phyloP scores from a whole-genome alignment of 2,888 invertebrate genomes.

The Ligdia adustata region DNA sequence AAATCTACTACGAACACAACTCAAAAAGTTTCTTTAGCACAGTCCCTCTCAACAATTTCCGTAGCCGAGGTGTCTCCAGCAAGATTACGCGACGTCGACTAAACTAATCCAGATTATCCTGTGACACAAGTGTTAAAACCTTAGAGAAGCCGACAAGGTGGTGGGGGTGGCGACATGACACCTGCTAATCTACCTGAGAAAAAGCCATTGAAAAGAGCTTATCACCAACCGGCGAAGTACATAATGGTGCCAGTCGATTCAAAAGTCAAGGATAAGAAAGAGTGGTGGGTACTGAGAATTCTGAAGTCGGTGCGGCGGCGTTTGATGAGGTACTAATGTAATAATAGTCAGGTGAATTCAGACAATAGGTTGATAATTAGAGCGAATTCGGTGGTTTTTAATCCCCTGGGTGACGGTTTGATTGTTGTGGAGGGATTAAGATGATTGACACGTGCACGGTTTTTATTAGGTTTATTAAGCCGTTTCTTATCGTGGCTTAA shows the following conservation, averaged over 20 bases:
- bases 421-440: conserved; percentile 8
- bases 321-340: conserved; percentile 6
- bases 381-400: conserved; percentile 14
- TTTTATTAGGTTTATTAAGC: conserved; percentile 3
- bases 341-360: conserved; percentile 1
- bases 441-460: conserved; percentile 4
- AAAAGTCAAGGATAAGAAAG: too few relatives aligned
- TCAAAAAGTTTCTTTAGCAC: not conserved
- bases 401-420: conserved; percentile 15
- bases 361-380: conserved; percentile 15
- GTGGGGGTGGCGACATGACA: conserved; percentile 46
- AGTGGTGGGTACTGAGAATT: not conserved
- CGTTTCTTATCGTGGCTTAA: too few relatives aligned
- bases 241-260: not conserved
- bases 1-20: too few relatives aligned
- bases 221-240: not conserved
- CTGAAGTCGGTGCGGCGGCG: not conserved
- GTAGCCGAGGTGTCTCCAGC: conserved; percentile 32
- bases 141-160: conserved; percentile 41
- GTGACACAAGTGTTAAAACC: conserved; percentile 53
- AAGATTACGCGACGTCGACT: conserved; percentile 42
- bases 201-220: conserved; percentile 46
- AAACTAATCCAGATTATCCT: conserved; percentile 55
- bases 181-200: conserved; percentile 40
- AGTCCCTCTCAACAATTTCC: not conserved